Base-by-base conservation (phyloP, 1,140 invertebrate species). In the Mamestra configurata region DNA sequence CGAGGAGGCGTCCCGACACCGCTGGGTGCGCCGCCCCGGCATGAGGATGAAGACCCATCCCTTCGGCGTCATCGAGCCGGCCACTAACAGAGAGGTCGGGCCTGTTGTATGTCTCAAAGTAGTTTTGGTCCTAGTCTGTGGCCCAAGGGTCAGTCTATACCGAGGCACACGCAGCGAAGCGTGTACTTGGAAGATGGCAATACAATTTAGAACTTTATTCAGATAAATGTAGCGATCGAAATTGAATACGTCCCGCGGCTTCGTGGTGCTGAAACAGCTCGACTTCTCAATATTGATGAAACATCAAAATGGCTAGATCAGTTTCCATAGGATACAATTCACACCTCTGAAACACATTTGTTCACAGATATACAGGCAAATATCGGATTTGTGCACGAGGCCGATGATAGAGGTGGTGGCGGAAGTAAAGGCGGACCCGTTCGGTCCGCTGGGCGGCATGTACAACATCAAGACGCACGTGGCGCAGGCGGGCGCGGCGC, bases 1-100 rank as follows among this genome's bases (percentile, higher is more conserved):
- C n/a, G 89, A 92, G 49, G 94, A 95, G 59, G 91, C 95, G 4
- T 89, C 92, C 64, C 83, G 89, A 0, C 95, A 96, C 82, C 92
- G 94, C 49, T 96, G 95, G 95, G 84, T 96, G 15, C 87, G 86
- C 53, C 82, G 86, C 10, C 87, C 90, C 10, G 92, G 90, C 24
- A 89, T 92, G 90, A 71, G 88, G 22, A 92, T 94, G 92, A 89
- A 87, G 73, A 89, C 87, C 11, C 90, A 93, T 49, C 93, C 93
- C 0, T 82, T 93, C n/a, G 82, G 76, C 10, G 64, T 78, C 6
- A 40, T 91, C 5, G 91, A 93, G n/a, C 75, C 86, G 40, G 87
- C 89, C 64, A 76, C 81, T 31, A 92, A 90, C 61, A 86, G 89
- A 78, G 92, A 92, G 86, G 93, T 94, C 72, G 10, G 40, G 1